These are phyloP conservation scores for Buphagus erythrorhynchus DNA, from an alignment of 2,797 vertebrate genomes.

Conservation along the genomic window DNA sequence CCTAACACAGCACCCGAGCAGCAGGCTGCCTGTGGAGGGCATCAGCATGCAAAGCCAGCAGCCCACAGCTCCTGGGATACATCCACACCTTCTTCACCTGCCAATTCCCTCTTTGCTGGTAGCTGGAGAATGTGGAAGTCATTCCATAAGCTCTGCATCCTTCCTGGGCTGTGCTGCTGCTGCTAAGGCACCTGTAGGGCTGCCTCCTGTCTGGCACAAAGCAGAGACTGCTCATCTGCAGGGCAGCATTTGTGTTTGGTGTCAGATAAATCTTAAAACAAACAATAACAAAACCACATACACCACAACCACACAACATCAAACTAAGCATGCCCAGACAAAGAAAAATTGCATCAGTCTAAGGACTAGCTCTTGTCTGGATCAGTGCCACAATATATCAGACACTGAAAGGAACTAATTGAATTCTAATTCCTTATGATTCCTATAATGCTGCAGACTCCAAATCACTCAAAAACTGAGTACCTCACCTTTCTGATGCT, in stretches of 20 bases:
- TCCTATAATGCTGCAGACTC: neutral
- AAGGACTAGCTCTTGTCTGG: neutral
- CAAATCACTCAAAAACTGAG: neutral
- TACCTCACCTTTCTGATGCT: neutral
- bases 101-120: neutral
- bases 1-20: fast-evolving
- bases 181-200: neutral
- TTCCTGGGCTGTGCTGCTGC: neutral
- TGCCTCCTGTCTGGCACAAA: neutral
- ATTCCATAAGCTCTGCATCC: neutral
- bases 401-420: neutral
- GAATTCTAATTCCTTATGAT: neutral
- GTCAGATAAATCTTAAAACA: neutral
- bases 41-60: neutral
- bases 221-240: neutral
- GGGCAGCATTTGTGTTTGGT: neutral
- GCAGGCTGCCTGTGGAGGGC: neutral
- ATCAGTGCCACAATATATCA: neutral
- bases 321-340: neutral
- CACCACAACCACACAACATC: neutral
- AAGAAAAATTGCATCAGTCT: neutral
- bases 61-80: neutral
- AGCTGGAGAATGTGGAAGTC: neutral
- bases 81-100: neutral
- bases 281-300: neutral